phyloP scores from a whole-genome alignment of 2,888 invertebrate species.

The Muscina levida region DNA sequence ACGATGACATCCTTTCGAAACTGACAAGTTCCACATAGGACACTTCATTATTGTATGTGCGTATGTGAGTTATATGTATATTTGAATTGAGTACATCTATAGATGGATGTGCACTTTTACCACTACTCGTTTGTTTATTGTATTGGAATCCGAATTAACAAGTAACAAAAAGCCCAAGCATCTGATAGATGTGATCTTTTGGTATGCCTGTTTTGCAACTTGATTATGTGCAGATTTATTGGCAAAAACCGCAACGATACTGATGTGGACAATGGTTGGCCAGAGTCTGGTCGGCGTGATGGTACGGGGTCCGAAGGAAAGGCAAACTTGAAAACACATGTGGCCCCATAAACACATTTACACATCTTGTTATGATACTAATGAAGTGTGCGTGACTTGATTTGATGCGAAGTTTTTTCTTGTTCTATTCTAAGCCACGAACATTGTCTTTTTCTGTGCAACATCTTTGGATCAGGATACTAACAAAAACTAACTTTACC shows the following conservation, averaged over 20 bases:
- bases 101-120: no score
- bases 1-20: constrained; percentile 32
- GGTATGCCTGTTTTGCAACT: constrained; percentile 48
- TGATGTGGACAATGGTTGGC: background rate
- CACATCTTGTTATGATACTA: constrained; percentile 66
- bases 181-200: constrained; percentile 20
- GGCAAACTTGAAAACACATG: constrained; percentile 41
- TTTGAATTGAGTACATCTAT: no score
- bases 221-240: constrained; percentile 66
- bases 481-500: constrained; percentile 10
- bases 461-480: background rate
- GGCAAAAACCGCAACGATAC: constrained; percentile 54
- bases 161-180: constrained; percentile 20
- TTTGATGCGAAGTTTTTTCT: constrained; percentile 47
- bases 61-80: background rate
- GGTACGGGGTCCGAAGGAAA: background rate
- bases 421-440: constrained; percentile 21
- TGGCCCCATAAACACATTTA: constrained; percentile 61
- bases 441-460: constrained; percentile 27
- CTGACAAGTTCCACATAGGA: background rate
- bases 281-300: no score
- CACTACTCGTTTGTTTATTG: background rate
- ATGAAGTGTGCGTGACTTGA: constrained; percentile 66
- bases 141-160: constrained; percentile 19
- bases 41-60: background rate